These are phyloP conservation scores for Oncopodura yosiiana DNA, from an alignment of 1,140 invertebrate genomes.

Conservation along the genomic window DNA sequence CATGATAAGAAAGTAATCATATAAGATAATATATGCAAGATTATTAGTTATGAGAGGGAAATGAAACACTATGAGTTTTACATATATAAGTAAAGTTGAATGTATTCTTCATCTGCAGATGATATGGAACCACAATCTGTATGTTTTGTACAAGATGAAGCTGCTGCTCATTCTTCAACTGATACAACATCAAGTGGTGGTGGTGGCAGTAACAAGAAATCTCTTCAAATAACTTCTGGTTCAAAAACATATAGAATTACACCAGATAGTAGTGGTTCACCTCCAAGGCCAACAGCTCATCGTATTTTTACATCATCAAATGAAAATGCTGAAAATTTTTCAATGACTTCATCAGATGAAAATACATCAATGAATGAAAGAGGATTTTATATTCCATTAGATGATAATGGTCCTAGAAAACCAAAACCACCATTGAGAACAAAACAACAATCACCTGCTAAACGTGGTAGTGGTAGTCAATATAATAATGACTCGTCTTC, in stretches of 20 bases:
- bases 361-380: conserved; percentile 48
- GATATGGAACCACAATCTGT: conserved; percentile 86
- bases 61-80: too few relatives aligned
- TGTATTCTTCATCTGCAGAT: conserved; percentile 44
- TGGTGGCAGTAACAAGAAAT: conserved; percentile 42
- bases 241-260: conserved; percentile 71
- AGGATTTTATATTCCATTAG: conserved; percentile 92
- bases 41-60: too few relatives aligned
- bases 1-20: too few relatives aligned
- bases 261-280: conserved; percentile 35
- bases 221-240: conserved; percentile 66
- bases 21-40: too few relatives aligned
- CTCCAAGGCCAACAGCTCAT: conserved; percentile 32
- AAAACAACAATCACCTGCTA: conserved; percentile 47
- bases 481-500: neutral
- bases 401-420: conserved; percentile 72
- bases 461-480: conserved; percentile 28
- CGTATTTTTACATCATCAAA: conserved; percentile 26
- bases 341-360: conserved; percentile 26
- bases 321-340: neutral
- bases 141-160: conserved; percentile 52
- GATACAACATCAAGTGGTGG: conserved; percentile 25
- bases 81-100: neutral
- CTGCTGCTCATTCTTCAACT: conserved; percentile 11
- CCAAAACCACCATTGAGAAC: conserved; percentile 73